Percentiles rank a stretch among this genome's conserved stretches.
Evolutionary conservation across 2,888 invertebrate genomes (phyloP).

Genomic region (Dichetophora obliterata): DNA sequence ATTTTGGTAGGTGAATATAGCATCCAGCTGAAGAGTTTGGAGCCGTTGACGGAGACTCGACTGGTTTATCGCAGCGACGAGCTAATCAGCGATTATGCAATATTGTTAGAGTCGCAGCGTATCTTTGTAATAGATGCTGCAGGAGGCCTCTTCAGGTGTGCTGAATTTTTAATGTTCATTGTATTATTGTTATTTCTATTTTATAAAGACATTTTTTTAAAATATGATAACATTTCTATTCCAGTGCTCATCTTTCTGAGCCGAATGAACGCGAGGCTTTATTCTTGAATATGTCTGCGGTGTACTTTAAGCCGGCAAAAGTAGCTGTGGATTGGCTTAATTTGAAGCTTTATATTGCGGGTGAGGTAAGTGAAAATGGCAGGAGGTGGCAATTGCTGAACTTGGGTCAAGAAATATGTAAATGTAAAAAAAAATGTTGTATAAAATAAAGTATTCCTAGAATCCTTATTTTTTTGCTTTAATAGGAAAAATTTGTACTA

Average conservation of each 20-base stretch:
- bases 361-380: slow-evolving; percentile 71
- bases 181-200: slow-evolving; percentile 3
- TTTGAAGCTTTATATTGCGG: slow-evolving; percentile 84
- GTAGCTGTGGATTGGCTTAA: slow-evolving; percentile 92
- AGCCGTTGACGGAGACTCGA: slow-evolving; percentile 50
- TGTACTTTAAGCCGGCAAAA: slow-evolving; percentile 76
- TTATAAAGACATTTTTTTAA: neutral
- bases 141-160: slow-evolving; percentile 74
- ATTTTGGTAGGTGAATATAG: slow-evolving; percentile 54
- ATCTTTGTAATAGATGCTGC: slow-evolving; percentile 82
- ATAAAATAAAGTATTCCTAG: too few species aligned
- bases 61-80: slow-evolving; percentile 60
- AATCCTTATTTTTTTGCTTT: too few species aligned
- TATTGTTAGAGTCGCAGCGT: slow-evolving; percentile 80
- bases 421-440: too few species aligned
- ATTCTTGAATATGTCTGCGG: slow-evolving; percentile 73
- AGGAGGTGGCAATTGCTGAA: too few species aligned
- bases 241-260: slow-evolving; percentile 45
- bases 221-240: slow-evolving; percentile 7
- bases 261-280: slow-evolving; percentile 66
- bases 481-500: too few species aligned
- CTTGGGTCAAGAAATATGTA: too few species aligned
- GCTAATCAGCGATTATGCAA: slow-evolving; percentile 77
- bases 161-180: neutral
- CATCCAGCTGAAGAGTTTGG: slow-evolving; percentile 53